Base-by-base conservation (phyloP, 2,888 invertebrate genomes). In the Lepidochitona cinerea region DNA sequence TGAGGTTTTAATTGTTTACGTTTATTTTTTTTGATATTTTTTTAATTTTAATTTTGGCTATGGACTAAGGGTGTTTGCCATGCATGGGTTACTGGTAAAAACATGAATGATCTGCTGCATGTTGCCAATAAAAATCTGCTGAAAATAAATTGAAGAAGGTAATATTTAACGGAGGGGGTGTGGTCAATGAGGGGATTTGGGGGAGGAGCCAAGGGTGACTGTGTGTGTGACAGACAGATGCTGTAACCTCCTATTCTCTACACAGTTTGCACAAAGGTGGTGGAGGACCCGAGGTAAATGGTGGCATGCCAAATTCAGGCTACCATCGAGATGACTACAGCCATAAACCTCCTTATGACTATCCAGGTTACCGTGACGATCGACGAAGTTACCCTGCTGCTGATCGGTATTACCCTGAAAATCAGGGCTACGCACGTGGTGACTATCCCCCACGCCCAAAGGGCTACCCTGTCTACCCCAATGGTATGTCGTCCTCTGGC, bases 401-500 rank as follows among this genome's bases (percentile, higher is more conserved):
- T 18, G 29, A 59, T 59, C 29, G 59, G 23, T 59, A 59, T 32
- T 26, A 59, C 3, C 59, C 59, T 59, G 59, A 59, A 59, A 32
- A 14, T 18, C 23, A 32, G 23, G 26, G 59, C 14, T 29, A 59
- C 29, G 26, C 23, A 1, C 29, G 59, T 4, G 29, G 59, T 59
- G 23, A 59, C 32, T 6, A 12, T 26, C 14, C 26, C 14, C 26
- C 23, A 14, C 23, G 23, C 12, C 29, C 23, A 4, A 12, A 14
- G 59, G 59, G 59, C 12, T 59, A 59, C 59, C 26, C 23, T 4
- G 59, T 23, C 59, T 59, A 59, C 59, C 59, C 59, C 18, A 59
- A 59, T 59, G 59, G 59, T 59, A 59, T 59, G 59, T 59, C 59
- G 3, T 23, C 26, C 59, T 59, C 59, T 29, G 59, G 59, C 59